These are phyloP conservation scores for Drosophila ohnishii DNA, from an alignment of 1,140 invertebrate genomes.

Conservation along the genomic window DNA sequence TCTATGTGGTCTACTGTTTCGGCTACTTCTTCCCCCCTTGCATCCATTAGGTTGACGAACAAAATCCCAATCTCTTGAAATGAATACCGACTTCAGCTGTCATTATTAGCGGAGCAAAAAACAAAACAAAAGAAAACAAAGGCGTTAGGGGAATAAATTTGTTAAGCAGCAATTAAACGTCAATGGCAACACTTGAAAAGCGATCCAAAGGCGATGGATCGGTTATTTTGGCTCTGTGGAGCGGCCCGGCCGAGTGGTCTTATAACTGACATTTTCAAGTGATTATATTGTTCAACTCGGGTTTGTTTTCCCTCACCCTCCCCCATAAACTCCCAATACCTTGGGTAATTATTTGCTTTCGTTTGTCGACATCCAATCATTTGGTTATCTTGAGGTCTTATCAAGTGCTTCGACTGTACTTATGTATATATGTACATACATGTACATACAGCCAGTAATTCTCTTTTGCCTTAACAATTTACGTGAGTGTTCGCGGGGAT, in stretches of 20 bases:
- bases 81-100: constrained; percentile 26
- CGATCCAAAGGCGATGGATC: constrained; percentile 50
- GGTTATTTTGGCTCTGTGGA: constrained; percentile 23
- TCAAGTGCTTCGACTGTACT: constrained; percentile 48
- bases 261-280: constrained; percentile 59
- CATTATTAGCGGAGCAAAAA: constrained; percentile 26
- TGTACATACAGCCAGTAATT: constrained; percentile 13
- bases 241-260: constrained; percentile 20
- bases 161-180: constrained; percentile 56
- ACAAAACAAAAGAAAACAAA: constrained; percentile 30
- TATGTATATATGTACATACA: constrained; percentile 7
- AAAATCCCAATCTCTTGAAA: constrained; percentile 23
- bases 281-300: constrained; percentile 43
- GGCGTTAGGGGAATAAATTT: constrained; percentile 30
- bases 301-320: constrained; percentile 12
- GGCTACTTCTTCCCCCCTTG: neutral
- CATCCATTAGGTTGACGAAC: neutral
- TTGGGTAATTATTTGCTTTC: constrained; percentile 40
- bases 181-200: constrained; percentile 50
- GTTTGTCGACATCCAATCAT: constrained; percentile 42
- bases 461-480: constrained; percentile 25
- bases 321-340: neutral
- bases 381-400: constrained; percentile 51
- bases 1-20: constrained; percentile 19
- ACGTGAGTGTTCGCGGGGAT: constrained; percentile 13